Evolutionary conservation across 2,113 vertebrate genomes (phyloP).

Genomic region (Sturnira hondurensis): DNA sequence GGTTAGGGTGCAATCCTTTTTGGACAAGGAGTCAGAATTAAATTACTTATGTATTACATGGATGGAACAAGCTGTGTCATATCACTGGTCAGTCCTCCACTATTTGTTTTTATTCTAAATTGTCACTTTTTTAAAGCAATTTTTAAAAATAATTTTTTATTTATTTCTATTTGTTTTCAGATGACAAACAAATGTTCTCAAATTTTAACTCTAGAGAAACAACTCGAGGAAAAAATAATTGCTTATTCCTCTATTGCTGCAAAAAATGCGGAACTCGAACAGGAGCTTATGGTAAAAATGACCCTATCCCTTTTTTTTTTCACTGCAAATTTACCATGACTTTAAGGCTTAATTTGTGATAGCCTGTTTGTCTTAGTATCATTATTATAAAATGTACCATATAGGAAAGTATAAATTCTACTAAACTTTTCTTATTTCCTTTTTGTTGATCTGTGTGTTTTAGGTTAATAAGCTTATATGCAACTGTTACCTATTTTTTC

Average conservation of each 20-base stretch:
- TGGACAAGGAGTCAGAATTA: neutral
- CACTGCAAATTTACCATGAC: neutral
- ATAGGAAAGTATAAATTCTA: neutral
- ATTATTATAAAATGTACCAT: neutral
- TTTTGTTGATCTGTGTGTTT: conserved; percentile 24
- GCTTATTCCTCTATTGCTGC: conserved; percentile 85
- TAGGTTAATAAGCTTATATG: neutral
- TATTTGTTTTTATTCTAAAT: conserved; percentile 14
- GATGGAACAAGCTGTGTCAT: neutral
- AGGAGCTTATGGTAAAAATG: conserved; percentile 86
- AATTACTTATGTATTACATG: neutral
- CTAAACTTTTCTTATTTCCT: neutral
- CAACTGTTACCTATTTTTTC: neutral
- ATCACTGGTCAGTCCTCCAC: neutral
- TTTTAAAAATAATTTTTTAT: conserved; percentile 18
- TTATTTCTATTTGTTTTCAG: conserved; percentile 79
- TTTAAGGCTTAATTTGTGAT: conserved; percentile 14
- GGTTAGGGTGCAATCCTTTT: neutral
- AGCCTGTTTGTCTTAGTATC: conserved; percentile 1
- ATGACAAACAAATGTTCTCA: conserved; percentile 89
- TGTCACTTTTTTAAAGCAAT: neutral
- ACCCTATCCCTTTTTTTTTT: neutral
- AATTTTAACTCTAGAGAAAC: conserved; percentile 87
- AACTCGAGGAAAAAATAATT: conserved; percentile 91
- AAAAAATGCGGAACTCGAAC: conserved; percentile 88